Base-by-base conservation (phyloP, 37 sponge, comb jelly and placozoan species). In the Diacarnus erythraeanus region DNA sequence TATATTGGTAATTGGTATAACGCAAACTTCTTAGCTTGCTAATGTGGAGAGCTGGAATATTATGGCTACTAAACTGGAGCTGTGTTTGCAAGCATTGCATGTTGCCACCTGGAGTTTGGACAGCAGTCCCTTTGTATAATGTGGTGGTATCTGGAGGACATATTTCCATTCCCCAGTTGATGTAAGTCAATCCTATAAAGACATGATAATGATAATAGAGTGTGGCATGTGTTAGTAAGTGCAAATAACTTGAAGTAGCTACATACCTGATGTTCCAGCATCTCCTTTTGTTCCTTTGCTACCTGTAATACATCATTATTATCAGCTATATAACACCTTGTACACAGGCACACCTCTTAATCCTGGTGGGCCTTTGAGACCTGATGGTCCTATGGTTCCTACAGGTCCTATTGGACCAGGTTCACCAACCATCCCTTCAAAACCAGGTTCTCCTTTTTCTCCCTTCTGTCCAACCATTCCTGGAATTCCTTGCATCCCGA, bases 111-210 rank as follows among this genome's bases (percentile, higher is more conserved):
- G 54, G 4, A 44, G 38, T 20, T 20, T 40, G n/a, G n/a, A 72
- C 47, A 20, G 31, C 54, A 40, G n/a, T 22, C 4, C 73, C 73
- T 30, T 21, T 43, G 54, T 72, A 43, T 4, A 72, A 23, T 8
- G 42, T 2, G 5, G 25, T 72, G 25, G n/a, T 18, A 20, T 6
- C 31, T 21, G 73, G 26, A 21, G 73, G 73, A 29, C 73, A 72
- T 21, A 29, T 41, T 23, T 21, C 6, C 44, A 39, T 54, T 5
- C 51, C 73, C 73, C 73, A 72, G 6, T 30, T 39, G 23, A 22
- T 72, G 54, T 44, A 72, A 22, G 54, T n/a, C 31, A 72, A 4
- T 39, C 73, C 73, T 72, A 29, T 9, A 69, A 30, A 36, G 3
- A 69, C 34, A 69, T 8, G 8, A 18, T 4, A 9, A 21, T 25